phyloP scores from a whole-genome alignment of 2,888 invertebrate species.

The Schizotus pectinicornis region DNA sequence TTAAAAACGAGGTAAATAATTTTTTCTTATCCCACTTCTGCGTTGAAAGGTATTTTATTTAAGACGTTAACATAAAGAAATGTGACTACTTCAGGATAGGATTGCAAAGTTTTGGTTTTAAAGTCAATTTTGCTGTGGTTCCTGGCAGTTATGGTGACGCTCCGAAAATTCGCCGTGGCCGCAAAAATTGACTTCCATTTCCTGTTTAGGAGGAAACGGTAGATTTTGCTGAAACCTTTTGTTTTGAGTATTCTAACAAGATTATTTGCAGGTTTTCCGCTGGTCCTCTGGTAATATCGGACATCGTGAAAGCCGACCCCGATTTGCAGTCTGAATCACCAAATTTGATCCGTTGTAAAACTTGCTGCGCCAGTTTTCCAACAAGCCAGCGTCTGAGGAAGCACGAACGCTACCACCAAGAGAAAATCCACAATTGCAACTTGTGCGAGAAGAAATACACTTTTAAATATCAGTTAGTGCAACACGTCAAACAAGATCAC shows the following conservation, averaged over 20 bases:
- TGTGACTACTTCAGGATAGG: too few relatives aligned
- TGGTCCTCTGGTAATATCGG: background rate
- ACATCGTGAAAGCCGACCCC: slow-evolving; percentile 18
- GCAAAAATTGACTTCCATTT: too few relatives aligned
- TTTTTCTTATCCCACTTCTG: background rate
- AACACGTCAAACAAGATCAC: slow-evolving; percentile 50
- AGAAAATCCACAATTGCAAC: slow-evolving; percentile 32
- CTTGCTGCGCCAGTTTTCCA: slow-evolving; percentile 34
- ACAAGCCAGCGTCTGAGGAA: slow-evolving; percentile 27
- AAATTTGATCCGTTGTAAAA: slow-evolving; percentile 34
- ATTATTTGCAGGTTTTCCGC: background rate
- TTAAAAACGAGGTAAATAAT: background rate
- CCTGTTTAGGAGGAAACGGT: too few relatives aligned
- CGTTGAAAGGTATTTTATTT: background rate
- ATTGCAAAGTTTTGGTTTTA: too few relatives aligned
- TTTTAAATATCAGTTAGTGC: slow-evolving; percentile 31
- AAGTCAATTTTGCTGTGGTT: too few relatives aligned
- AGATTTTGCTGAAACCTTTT: too few relatives aligned
- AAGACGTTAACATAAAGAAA: background rate
- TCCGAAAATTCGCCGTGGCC: too few relatives aligned
- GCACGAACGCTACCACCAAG: slow-evolving; percentile 35
- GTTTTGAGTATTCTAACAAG: too few relatives aligned
- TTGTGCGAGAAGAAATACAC: slow-evolving; percentile 38
- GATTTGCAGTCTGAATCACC: slow-evolving; percentile 32
- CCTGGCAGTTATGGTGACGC: too few relatives aligned